Evolutionary conservation across 2,888 invertebrate genomes (phyloP).

Genomic region (Dioctria rufipes): DNA sequence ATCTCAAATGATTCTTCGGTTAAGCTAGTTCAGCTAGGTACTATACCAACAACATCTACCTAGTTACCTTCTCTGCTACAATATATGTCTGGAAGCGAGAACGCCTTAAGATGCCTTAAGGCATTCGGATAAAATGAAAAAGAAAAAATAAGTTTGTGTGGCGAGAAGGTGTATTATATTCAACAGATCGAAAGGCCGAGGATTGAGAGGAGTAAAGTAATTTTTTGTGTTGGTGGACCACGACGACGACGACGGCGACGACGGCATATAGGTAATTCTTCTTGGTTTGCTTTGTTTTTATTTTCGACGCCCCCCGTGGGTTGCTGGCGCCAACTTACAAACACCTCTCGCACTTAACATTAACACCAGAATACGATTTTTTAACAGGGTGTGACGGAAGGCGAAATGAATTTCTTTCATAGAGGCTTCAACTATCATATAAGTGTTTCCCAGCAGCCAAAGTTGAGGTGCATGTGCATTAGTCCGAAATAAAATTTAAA

Average conservation of each 20-base stretch:
- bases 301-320: conserved; percentile 54
- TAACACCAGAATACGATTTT: conserved; percentile 47
- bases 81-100: too few species aligned
- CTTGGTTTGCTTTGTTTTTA: conserved; percentile 31
- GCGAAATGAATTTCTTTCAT: conserved; percentile 4
- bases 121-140: not conserved
- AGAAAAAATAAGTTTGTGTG: not conserved
- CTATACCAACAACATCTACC: too few species aligned
- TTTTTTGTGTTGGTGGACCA: conserved; percentile 27
- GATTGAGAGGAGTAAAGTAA: conserved; percentile 39
- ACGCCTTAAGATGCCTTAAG: not conserved
- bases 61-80: too few species aligned
- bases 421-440: too few species aligned
- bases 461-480: too few species aligned
- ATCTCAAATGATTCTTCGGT: conserved; percentile 7
- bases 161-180: not conserved
- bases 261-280: not conserved
- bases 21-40: not conserved
- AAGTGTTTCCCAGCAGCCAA: too few species aligned
- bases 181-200: conserved; percentile 13
- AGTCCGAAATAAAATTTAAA: too few species aligned
- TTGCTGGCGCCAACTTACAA: conserved; percentile 54
- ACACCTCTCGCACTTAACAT: conserved; percentile 45
- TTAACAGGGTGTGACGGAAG: conserved; percentile 52
- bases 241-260: too few species aligned